phyloP scores from a whole-genome alignment of 92 coral and sea anemone species.

The Galaxea fascicularis region DNA sequence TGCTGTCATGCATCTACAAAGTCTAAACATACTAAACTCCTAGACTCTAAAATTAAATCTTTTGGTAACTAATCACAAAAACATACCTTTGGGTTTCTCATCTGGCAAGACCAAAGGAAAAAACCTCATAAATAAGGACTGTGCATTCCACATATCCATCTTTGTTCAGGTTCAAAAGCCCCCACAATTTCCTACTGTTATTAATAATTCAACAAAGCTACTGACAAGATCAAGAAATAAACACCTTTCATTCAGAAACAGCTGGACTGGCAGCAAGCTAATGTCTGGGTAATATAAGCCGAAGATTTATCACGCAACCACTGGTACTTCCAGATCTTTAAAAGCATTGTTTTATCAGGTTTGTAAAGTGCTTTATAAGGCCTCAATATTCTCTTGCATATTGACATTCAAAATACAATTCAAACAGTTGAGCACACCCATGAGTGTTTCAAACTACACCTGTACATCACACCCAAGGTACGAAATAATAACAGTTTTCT shows the following conservation, averaged over 20 bases:
- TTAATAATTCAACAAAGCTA: slow-evolving; percentile 41
- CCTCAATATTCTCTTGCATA: background rate
- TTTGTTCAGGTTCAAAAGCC: slow-evolving; percentile 37
- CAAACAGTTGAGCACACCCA: background rate
- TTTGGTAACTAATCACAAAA: too few relatives aligned
- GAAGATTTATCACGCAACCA: background rate
- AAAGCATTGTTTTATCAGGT: background rate
- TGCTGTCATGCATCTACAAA: slow-evolving; percentile 3
- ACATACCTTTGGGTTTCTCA: slow-evolving; percentile 45
- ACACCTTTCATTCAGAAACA: background rate
- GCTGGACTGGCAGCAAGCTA: background rate
- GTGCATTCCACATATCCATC: slow-evolving; percentile 44
- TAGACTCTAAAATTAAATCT: background rate
- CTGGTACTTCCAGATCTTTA: background rate
- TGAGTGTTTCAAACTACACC: background rate
- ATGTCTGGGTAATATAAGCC: background rate
- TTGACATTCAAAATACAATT: background rate
- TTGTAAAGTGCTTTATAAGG: background rate
- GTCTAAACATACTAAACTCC: background rate
- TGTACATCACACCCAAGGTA: too few relatives aligned
- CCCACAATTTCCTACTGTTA: slow-evolving; percentile 14
- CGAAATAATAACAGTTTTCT: background rate
- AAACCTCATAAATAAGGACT: slow-evolving; percentile 38
- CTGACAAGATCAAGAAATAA: slow-evolving; percentile 21
- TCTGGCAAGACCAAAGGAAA: slow-evolving; percentile 34